These are phyloP conservation scores for Sciaenops ocellatus DNA, from an alignment of 2,797 vertebrate genomes.

Conservation along the genomic window DNA sequence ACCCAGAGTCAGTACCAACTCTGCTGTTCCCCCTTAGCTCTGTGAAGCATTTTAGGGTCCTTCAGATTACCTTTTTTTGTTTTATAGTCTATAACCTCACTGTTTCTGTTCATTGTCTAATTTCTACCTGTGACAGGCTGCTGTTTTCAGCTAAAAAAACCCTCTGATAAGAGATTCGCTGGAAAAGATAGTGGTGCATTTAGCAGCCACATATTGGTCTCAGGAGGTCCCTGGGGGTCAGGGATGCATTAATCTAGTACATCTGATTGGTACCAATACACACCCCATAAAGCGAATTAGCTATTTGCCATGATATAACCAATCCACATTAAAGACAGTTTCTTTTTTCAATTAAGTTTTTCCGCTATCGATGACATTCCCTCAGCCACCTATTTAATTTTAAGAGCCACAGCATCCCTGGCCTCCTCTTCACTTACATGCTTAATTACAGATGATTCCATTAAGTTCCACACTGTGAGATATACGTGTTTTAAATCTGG, in stretches of 20 bases:
- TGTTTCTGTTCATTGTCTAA: neutral
- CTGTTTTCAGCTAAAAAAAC: neutral
- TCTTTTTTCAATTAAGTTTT: neutral
- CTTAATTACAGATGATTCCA: neutral
- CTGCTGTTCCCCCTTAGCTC: no score
- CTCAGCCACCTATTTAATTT: neutral
- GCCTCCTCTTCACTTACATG: neutral
- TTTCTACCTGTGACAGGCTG: neutral
- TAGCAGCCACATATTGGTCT: neutral
- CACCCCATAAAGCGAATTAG: neutral
- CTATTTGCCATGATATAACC: neutral
- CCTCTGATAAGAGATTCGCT: neutral
- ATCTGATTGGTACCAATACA: neutral
- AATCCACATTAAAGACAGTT: neutral
- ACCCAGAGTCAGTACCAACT: neutral
- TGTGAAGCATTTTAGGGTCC: no score
- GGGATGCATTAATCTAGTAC: neutral
- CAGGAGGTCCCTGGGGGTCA: neutral
- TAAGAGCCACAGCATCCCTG: neutral
- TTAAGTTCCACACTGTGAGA: neutral
- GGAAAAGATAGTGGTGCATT: neutral
- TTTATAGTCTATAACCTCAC: neutral
- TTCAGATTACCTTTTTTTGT: no score
- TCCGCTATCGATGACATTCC: neutral
- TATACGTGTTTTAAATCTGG: no score